Evolutionary conservation across 1,140 invertebrate species (phyloP), one percentile per base, ranked within the genome.

Genomic region (Gonioctena quinquepunctata): DNA sequence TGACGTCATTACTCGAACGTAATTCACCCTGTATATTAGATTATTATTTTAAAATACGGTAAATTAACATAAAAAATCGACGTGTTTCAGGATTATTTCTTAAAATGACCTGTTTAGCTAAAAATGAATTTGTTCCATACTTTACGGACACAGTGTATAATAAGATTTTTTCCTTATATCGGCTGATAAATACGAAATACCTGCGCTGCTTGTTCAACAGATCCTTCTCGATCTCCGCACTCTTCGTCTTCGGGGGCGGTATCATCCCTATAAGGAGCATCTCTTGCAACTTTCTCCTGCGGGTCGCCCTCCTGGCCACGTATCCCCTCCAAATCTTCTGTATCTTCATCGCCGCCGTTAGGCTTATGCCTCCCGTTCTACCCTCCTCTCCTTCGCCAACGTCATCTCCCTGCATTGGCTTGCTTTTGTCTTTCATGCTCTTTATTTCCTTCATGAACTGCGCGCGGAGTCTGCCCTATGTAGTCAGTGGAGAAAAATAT

Each of bases 401-500:
- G 61, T 68, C 70, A 19, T 70, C 87, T 50, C 57, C 69, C 33
- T 82, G 80, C 68, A 89, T 87, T 8, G 85, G 79, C 75, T 91
- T 90, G 6, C 88, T 86, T 77, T 89, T 91, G 72, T 94, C 92
- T 82, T 93, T 94, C 67, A 91, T 85, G 19, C 89, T 85, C 22
- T 90, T 85, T 63, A 97, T 94, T 84, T 96, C 94, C 81, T 92
- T 92, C 93, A 97, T 96, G 75, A 96, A 95, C 79, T 96, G 92
- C 7, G 94, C 90, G 72, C 95, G 85, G 3, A 93, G 74, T 50
- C 94, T 85, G 21, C 93, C 96, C n/a, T n/a, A n/a, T n/a, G n/a
- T n/a, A n/a, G n/a, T n/a, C n/a, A n/a, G n/a, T n/a, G n/a, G n/a
- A n/a, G n/a, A n/a, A n/a, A n/a, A n/a, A n/a, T n/a, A n/a, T n/a